Conservation (phyloP, 2,797 vertebrate genomes). For the Staurois parvus region DNA sequence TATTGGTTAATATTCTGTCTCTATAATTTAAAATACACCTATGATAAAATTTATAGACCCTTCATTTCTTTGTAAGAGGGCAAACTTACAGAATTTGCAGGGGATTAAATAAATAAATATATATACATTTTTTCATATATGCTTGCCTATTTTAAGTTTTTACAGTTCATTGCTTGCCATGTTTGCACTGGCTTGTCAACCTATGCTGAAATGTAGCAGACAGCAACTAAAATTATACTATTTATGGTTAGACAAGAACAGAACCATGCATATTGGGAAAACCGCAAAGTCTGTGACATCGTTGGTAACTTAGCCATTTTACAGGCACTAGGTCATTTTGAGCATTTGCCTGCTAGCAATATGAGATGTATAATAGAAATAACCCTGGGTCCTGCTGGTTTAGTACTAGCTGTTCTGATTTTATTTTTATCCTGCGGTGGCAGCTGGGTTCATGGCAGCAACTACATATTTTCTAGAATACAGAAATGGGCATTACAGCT, state of each 20-base stretch:
- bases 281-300: slow-evolving; percentile 39
- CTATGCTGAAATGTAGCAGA: not conserved
- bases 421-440: slow-evolving; percentile 52
- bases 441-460: slow-evolving; percentile 48
- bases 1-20: too few species aligned
- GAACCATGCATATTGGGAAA: slow-evolving; percentile 19
- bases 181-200: not conserved
- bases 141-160: not conserved
- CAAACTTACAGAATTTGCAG: too few species aligned
- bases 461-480: slow-evolving; percentile 64
- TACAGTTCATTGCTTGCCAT: not conserved
- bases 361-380: slow-evolving; percentile 32
- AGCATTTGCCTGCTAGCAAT: slow-evolving; percentile 25
- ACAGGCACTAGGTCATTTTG: slow-evolving; percentile 41
- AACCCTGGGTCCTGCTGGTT: slow-evolving; percentile 13
- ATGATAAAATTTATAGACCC: too few species aligned
- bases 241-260: slow-evolving; percentile 35
- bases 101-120: too few species aligned
- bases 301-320: slow-evolving; percentile 27
- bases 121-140: too few species aligned
- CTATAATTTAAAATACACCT: too few species aligned
- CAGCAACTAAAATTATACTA: slow-evolving; percentile 4
- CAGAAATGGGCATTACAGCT: slow-evolving; percentile 66
- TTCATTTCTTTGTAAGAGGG: too few species aligned
- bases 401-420: slow-evolving; percentile 43